Evolutionary conservation across 2,113 vertebrate genomes (phyloP).

Genomic region (Halichoerus grypus): DNA sequence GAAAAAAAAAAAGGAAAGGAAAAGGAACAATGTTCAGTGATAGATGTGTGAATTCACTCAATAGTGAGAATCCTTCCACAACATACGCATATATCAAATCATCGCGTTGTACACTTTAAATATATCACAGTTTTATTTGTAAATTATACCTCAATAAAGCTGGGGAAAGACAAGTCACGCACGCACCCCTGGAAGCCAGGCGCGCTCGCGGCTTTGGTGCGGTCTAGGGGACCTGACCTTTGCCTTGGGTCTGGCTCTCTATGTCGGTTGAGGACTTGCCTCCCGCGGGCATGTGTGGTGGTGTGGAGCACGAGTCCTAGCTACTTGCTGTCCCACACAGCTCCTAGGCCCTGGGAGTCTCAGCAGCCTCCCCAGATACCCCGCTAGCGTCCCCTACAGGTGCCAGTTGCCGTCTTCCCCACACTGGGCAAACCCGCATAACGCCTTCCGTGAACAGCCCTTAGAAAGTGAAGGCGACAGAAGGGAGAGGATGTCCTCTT

Average conservation of each 20-base stretch:
- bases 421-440: background rate
- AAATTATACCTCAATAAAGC: background rate
- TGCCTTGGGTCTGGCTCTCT: background rate
- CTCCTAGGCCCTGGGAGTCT: background rate
- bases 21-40: background rate
- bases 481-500: background rate
- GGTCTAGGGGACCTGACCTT: background rate
- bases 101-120: accelerated
- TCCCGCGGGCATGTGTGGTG: background rate
- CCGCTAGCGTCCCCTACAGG: background rate
- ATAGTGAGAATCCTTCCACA: background rate
- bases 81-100: background rate
- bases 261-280: background rate
- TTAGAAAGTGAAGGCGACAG: background rate
- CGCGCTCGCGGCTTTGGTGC: background rate
- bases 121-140: background rate
- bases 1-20: background rate
- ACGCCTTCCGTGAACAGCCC: background rate
- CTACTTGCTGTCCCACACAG: background rate
- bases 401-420: background rate
- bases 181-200: background rate
- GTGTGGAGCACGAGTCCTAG: background rate
- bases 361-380: accelerated
- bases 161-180: background rate
- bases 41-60: background rate